Percentiles rank a stretch among this genome's conserved stretches.
Conservation (phyloP, 2,797 vertebrate species). For the Phataginus tetradactyla region DNA sequence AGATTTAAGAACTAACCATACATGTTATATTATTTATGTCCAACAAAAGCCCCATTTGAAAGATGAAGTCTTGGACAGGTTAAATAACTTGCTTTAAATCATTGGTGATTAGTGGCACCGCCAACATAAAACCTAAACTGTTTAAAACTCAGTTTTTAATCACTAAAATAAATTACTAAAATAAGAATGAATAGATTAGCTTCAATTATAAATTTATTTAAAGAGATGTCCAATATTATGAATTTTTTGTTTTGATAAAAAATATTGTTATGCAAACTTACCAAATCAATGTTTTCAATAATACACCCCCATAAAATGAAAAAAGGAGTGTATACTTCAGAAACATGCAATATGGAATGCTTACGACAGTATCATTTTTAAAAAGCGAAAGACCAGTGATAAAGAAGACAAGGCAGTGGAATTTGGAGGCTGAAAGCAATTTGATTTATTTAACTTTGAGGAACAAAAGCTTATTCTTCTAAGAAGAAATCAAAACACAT, state of each 20-base stretch:
- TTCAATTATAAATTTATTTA: not conserved
- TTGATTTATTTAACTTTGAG: slow-evolving; percentile 74
- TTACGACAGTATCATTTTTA: not conserved
- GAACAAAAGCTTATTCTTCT: slow-evolving; percentile 82
- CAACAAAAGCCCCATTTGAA: not conserved
- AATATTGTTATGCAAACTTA: not conserved
- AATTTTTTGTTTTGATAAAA: not conserved
- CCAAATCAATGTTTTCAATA: not conserved
- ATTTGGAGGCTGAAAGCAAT: slow-evolving; percentile 74
- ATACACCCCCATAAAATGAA: not conserved
- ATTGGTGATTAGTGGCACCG: not conserved
- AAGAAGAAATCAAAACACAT: slow-evolving; percentile 76
- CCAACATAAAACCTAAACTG: not conserved
- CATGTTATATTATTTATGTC: not conserved
- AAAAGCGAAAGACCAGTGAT: slow-evolving; percentile 52
- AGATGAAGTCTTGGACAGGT: not conserved
- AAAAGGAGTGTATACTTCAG: not conserved
- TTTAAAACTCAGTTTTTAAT: slow-evolving; percentile 33
- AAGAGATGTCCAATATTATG: not conserved
- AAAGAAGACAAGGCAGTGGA: slow-evolving; percentile 60
- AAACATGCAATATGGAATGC: not conserved
- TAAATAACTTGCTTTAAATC: not conserved
- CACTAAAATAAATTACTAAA: slow-evolving; percentile 36
- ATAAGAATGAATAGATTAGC: not conserved
- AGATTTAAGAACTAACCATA: not conserved